Evolutionary conservation across 2,113 vertebrate genomes (phyloP).

Genomic region (Grallaria varia): DNA sequence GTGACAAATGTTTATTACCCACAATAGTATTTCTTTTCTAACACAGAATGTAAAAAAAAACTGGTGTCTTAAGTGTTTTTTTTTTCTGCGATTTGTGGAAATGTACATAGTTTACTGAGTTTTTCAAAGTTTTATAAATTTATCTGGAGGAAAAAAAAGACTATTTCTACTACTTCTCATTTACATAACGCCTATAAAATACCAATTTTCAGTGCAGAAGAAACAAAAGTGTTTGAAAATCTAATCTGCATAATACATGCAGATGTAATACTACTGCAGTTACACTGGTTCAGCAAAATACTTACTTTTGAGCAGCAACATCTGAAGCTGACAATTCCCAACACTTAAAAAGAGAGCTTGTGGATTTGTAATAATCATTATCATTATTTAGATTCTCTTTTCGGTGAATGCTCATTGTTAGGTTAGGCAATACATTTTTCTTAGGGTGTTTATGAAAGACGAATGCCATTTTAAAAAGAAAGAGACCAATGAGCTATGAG

Average conservation of each 20-base stretch:
- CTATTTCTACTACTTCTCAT: neutral
- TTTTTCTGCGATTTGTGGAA: neutral
- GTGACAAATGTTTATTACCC: neutral
- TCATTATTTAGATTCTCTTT: neutral
- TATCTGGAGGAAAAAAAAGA: neutral
- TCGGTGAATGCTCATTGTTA: neutral
- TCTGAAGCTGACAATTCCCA: neutral
- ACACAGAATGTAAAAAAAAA: neutral
- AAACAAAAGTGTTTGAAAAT: slow-evolving; percentile 6
- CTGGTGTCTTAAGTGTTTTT: neutral
- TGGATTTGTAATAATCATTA: neutral
- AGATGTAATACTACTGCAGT: neutral
- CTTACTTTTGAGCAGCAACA: neutral
- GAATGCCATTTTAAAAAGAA: neutral
- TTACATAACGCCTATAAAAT: slow-evolving; percentile 7
- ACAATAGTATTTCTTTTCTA: neutral
- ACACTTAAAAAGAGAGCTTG: neutral
- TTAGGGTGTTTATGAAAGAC: neutral
- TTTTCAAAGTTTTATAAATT: neutral
- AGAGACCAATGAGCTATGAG: neutral
- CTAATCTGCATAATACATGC: slow-evolving; percentile 6
- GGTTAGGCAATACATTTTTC: neutral
- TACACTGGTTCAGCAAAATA: neutral
- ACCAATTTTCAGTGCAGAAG: neutral
- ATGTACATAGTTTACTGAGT: neutral